phyloP scores from a whole-genome alignment of 2,888 invertebrate species.

The Automeris io region DNA sequence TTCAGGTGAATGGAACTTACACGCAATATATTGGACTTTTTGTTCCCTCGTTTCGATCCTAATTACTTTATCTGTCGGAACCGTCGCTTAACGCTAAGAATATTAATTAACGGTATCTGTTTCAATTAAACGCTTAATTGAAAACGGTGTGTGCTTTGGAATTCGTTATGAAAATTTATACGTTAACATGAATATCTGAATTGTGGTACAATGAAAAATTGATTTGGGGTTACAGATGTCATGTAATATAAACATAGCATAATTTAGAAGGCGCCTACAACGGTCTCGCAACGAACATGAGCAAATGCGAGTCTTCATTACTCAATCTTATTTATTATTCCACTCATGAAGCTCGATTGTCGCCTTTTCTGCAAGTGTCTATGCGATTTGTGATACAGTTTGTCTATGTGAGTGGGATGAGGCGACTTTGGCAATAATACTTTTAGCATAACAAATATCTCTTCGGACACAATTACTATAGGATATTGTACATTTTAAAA shows the following conservation, averaged over 20 bases:
- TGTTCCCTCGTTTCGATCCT: conserved; percentile 23
- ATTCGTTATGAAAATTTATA: not conserved
- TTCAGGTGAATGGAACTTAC: conserved; percentile 29
- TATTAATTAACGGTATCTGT: conserved; percentile 25
- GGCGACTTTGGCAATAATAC: conserved; percentile 27
- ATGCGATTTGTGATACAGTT: conserved; percentile 27
- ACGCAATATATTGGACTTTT: conserved; percentile 30
- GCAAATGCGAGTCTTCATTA: conserved; percentile 21
- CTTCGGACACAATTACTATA: conserved; percentile 35
- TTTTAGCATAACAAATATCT: conserved; percentile 23
- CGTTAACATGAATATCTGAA: too few species aligned
- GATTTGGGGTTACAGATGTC: not conserved
- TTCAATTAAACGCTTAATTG: conserved; percentile 10
- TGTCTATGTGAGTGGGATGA: conserved; percentile 32
- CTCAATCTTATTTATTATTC: conserved; percentile 50
- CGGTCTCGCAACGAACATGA: not conserved
- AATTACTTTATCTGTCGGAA: conserved; percentile 28
- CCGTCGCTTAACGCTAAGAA: conserved; percentile 25
- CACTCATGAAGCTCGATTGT: conserved; percentile 36
- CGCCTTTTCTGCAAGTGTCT: conserved; percentile 48
- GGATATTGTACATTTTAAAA: too few species aligned
- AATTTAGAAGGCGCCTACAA: not conserved
- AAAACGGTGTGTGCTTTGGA: not conserved
- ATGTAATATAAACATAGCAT: not conserved
- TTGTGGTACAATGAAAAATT: not conserved